Percentiles rank a stretch among this genome's conserved stretches.
These are phyloP conservation scores for Papilio polyxenes DNA, from an alignment of 1,140 invertebrate species.

Conservation along the genomic window DNA sequence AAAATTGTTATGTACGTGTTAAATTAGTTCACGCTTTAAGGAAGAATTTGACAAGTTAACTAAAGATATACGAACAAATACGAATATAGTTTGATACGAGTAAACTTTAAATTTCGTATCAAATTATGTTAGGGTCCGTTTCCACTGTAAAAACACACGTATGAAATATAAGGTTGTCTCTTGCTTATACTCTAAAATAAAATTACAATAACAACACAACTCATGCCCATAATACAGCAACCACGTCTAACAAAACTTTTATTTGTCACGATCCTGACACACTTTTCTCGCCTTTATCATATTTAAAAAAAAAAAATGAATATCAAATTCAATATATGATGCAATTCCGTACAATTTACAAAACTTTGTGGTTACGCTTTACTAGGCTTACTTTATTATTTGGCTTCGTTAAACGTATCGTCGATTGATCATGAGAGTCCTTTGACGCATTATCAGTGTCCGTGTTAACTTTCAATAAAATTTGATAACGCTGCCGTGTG, in stretches of 20 bases:
- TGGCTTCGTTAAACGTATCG: slow-evolving; percentile 29
- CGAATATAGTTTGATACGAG: background rate
- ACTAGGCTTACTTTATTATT: background rate
- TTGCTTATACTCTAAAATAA: too few relatives aligned
- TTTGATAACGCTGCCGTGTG: slow-evolving; percentile 13
- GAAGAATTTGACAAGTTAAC: slow-evolving; percentile 20
- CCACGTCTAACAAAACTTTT: too few relatives aligned
- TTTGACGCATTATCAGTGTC: slow-evolving; percentile 25
- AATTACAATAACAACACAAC: too few relatives aligned
- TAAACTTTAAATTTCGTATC: background rate
- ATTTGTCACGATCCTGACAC: too few relatives aligned
- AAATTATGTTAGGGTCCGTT: too few relatives aligned
- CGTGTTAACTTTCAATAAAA: slow-evolving; percentile 33
- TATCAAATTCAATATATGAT: background rate
- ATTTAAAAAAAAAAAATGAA: too few relatives aligned
- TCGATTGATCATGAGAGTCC: slow-evolving; percentile 18
- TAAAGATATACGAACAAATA: background rate
- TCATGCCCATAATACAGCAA: too few relatives aligned
- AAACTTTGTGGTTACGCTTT: slow-evolving; percentile 16
- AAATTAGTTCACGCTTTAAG: slow-evolving; percentile 36
- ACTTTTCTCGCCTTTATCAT: too few relatives aligned
- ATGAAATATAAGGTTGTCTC: too few relatives aligned
- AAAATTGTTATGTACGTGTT: slow-evolving; percentile 59
- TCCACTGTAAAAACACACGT: too few relatives aligned
- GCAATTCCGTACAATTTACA: background rate